Evolutionary conservation across 2,797 vertebrate species (phyloP), one percentile per base, ranked within the genome.

Genomic region (Sparus aurata): DNA sequence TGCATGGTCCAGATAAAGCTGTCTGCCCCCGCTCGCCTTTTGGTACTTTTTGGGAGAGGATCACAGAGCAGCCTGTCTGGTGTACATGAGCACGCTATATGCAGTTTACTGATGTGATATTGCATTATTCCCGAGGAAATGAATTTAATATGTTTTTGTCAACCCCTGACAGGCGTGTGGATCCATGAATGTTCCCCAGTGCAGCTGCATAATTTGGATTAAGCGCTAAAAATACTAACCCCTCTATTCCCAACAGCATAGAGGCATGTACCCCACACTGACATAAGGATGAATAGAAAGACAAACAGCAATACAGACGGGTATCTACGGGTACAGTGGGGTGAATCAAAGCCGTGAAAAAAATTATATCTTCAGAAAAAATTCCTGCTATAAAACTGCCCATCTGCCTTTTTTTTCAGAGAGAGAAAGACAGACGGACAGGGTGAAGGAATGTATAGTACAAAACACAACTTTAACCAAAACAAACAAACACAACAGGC

Each of bases 171-270:
- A 68, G 27, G n/a, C 69, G 18, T 30, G 43, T 27, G 61, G 62
- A 67, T 57, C 22, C 34, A 13, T 4, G 20, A 25, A 71, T 58
- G 63, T 47, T 22, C 17, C 49, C 17, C 27, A 57, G 22, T 23
- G 46, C 55, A 25, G n/a, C 58, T 68, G 50, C 61, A 79, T 46
- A 38, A 68, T 68, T 67, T 60, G 20, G 2, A 38, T 62, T 10
- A 53, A 30, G 17, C 3, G 58, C 59, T 77, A 75, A 75, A 83
- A 80, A 61, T 75, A 65, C 43, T n/a, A 59, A 47, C 18, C 23
- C 23, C 8, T 50, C 16, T 54, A 54, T 63, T 75, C 38, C 43
- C 52, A 64, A 5, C 3, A 49, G 27, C 5, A 34, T 75, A 61
- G 45, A 69, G 57, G 17, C 8, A 62, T 62, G 63, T 13, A 20